These are phyloP conservation scores for Aramus guarauna DNA, from an alignment of 2,113 vertebrate species.

Conservation along the genomic window DNA sequence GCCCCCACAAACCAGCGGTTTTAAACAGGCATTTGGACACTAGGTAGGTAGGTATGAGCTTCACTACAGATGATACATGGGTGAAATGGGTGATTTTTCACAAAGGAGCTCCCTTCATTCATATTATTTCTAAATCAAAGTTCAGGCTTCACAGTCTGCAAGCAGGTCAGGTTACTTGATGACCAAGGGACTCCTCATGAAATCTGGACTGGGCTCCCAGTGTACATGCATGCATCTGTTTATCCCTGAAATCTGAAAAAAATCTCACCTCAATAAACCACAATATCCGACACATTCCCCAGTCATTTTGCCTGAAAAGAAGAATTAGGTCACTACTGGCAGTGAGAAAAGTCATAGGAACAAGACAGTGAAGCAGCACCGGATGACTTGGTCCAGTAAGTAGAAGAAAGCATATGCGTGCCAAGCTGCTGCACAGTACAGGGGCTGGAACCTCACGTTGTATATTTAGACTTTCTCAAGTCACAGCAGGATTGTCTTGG, in stretches of 20 bases:
- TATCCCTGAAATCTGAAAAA: not conserved
- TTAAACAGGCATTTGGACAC: not conserved
- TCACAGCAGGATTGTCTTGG: not conserved
- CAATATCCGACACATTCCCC: not conserved
- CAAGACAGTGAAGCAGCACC: not conserved
- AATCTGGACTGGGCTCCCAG: not conserved
- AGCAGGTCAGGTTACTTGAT: not conserved
- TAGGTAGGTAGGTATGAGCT: not conserved
- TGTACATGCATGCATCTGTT: not conserved
- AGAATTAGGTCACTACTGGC: not conserved
- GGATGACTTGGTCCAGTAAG: not conserved
- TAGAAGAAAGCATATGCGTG: not conserved
- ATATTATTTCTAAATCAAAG: not conserved
- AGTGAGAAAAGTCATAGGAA: not conserved
- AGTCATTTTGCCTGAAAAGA: not conserved
- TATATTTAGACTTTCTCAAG: not conserved
- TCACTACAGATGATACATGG: not conserved
- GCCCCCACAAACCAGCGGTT: rapidly evolving
- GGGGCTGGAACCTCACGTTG: not conserved
- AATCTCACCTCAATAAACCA: not conserved
- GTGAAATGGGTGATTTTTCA: not conserved
- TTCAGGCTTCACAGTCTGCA: not conserved
- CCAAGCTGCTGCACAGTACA: not conserved
- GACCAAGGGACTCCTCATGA: not conserved
- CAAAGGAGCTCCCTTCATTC: not conserved